Evolutionary conservation across 2,888 invertebrate species (phyloP), one percentile per base, ranked within the genome.

Genomic region (Carpatolechia fugitivella): DNA sequence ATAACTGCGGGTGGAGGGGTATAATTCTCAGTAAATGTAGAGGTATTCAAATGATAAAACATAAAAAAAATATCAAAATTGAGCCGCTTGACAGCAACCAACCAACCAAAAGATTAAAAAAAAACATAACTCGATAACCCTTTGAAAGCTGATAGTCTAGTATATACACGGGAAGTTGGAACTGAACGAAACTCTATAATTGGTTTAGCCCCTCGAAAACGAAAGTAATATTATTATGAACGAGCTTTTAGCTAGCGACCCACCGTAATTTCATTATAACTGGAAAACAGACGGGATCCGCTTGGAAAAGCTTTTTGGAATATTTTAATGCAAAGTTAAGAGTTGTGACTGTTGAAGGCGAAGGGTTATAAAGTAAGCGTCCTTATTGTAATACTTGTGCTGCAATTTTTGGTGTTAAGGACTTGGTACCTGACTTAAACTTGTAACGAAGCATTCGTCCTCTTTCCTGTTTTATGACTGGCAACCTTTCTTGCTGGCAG

Each of bases 211-310:
- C 65, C 68, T 63, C 67, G 74, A 77, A 74, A 80, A 76, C 61
- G 77, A 79, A 78, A 78, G 74, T 81, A 80, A 81, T 74, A 63
- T 60, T 70, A 74, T 82, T 82, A 78, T 74, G 71, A 71, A 66
- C 74, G 75, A 67, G 80, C 81, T 81, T 82, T 82, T 81, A 82
- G 78, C 73, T 60, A 57, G 61, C 66, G 68, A 70, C 70, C 72
- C 68, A 52, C 54, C 48, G 55, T 80, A 77, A 82, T 80, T 69
- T 59, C 61, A 76, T 81, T 81, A 82, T 68, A 70, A 64, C 62
- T 64, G 73, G 69, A 68, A 72, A 76, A 76, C 72, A 44, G 44
- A 5, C 44, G 29, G 29, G 44, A 29, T 29, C 20, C 20, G 20
- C n/a, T 20, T 13, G 44, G 29, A 44, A n/a, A 44, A 24, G 44